Evolutionary conservation across 2,797 vertebrate species (phyloP), one percentile per base, ranked within the genome.

Genomic region (Melanotaenia parkinsoni): DNA sequence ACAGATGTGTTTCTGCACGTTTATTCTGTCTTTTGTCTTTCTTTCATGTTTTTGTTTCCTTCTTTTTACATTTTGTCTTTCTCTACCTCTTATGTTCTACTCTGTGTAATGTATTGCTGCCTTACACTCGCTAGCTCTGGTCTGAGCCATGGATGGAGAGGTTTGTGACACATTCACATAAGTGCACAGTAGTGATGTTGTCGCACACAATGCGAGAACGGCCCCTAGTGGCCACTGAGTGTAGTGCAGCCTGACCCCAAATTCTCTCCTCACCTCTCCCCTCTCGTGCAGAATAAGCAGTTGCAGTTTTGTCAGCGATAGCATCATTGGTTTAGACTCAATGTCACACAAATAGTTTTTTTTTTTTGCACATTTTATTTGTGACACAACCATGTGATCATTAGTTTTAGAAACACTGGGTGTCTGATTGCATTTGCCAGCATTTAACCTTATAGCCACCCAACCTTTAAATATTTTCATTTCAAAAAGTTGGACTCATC

Each of bases 121-220:
- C 90, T 91, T 91, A 79, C 94, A 91, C 86, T 54, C 93, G 84
- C 94, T 94, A 97, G 95, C 96, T 93, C 87, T 97, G 95, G 90
- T 96, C 88, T 97, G 95, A 96, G 85, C 85, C 74, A 89, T 83
- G 94, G 92, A 91, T 26, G 88, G 88, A 92, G 92, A 98, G 96
- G 96, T 97, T 97, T 94, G 96, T 96, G 91, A 86, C 73, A 71
- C n/a, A 45, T 74, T 69, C 57, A 43, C 74, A 38, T 40, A 64
- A 59, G 74, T 81, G 66, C 77, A 64, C 76, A 79, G 69, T 78
- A 72, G 74, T 86, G 69, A 43, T 89, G 70, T 66, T 70, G 77
- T 84, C 22, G 40, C 65, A 85, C 24, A 67, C 64, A 20, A 9
- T 60, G 65, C 38, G 50, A 85, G 59, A 65, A 68, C 43, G 4